These are phyloP conservation scores for Buathra laborator DNA, from an alignment of 2,888 invertebrate species.

Conservation along the genomic window DNA sequence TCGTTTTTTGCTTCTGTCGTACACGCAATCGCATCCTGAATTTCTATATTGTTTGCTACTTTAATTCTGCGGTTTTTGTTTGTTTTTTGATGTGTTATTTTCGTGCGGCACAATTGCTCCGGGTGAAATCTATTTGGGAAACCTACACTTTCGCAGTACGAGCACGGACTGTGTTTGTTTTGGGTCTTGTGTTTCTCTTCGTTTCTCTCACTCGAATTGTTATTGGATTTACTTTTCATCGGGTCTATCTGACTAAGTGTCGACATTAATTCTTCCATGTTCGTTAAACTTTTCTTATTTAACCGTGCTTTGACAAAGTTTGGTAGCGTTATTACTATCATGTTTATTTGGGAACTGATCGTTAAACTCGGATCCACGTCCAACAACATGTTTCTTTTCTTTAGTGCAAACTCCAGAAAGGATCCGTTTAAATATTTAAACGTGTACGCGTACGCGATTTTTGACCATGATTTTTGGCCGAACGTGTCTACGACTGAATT, in stretches of 20 bases:
- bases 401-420: constrained; percentile 71
- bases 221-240: constrained; percentile 14
- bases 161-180: constrained; percentile 33
- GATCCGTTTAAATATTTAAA: constrained; percentile 70
- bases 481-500: constrained; percentile 70
- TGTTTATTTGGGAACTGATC: constrained; percentile 69
- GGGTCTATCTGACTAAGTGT: constrained; percentile 48
- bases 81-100: constrained; percentile 32
- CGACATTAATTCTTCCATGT: constrained; percentile 63
- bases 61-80: constrained; percentile 48
- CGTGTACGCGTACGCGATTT: constrained; percentile 69
- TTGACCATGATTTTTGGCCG: constrained; percentile 67
- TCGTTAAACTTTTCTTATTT: constrained; percentile 39
- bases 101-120: constrained; percentile 46
- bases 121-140: constrained; percentile 59
- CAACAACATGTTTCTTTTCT: constrained; percentile 69
- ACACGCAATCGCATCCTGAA: constrained; percentile 27
- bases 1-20: constrained; percentile 62
- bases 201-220: constrained; percentile 48
- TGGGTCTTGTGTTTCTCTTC: constrained; percentile 47
- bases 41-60: constrained; percentile 34
- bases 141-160: constrained; percentile 52
- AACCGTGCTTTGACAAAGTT: constrained; percentile 60
- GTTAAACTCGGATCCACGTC: constrained; percentile 67
- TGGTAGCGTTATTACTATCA: constrained; percentile 68